A percentile compares a stretch with the other conserved stretches of the same genome.
phyloP scores from a whole-genome alignment of 1,140 invertebrate species.

The Brachionus manjavacas region DNA sequence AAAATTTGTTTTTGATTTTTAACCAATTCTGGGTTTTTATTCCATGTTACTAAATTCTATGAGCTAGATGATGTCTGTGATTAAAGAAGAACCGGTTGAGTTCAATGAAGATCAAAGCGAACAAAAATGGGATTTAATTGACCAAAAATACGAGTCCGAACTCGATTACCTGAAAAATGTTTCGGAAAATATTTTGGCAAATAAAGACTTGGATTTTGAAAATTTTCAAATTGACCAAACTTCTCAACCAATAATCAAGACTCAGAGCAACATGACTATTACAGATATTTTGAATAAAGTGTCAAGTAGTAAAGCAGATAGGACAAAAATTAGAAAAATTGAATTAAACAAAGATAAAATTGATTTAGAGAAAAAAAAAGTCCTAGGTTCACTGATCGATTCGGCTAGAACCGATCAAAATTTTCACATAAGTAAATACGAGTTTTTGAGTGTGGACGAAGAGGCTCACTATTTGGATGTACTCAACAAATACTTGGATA shows the following conservation, averaged over 20 bases:
- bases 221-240: neutral
- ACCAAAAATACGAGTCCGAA: constrained; percentile 26
- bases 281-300: neutral
- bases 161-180: neutral
- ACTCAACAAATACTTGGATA: constrained; percentile 54
- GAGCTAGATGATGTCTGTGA: neutral
- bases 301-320: neutral
- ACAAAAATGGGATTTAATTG: neutral
- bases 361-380: neutral
- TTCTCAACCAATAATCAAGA: neutral
- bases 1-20: too few species aligned
- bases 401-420: neutral
- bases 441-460: constrained; percentile 62
- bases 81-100: constrained; percentile 18
- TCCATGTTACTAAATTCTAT: neutral
- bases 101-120: neutral
- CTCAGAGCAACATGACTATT: neutral
- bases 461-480: constrained; percentile 61
- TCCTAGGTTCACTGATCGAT: neutral
- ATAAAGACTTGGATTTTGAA: neutral
- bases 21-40: neutral
- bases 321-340: neutral
- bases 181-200: neutral
- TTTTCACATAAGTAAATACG: constrained; percentile 46
- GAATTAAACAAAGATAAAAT: neutral